Percentiles rank a stretch among this genome's conserved stretches.
These are phyloP conservation scores for Pollenia griseotomentosa DNA, from an alignment of 2,888 invertebrate genomes.

Conservation along the genomic window DNA sequence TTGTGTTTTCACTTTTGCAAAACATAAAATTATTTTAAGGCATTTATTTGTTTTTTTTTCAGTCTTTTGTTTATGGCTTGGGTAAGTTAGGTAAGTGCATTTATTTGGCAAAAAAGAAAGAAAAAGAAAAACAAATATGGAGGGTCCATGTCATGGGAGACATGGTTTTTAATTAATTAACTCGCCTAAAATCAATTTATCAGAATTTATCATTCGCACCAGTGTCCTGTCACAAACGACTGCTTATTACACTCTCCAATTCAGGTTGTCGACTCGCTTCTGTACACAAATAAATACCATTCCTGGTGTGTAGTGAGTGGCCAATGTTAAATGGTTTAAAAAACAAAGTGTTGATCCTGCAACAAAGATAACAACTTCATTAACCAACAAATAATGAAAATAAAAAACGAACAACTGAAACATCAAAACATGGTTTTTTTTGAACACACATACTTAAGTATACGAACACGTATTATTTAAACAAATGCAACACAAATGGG, in stretches of 20 bases:
- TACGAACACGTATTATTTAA: slow-evolving; percentile 41
- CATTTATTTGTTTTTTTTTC: slow-evolving; percentile 29
- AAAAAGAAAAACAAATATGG: slow-evolving; percentile 26
- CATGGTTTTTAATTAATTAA: slow-evolving; percentile 75
- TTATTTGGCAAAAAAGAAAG: slow-evolving; percentile 27
- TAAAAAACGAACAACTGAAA: slow-evolving; percentile 63
- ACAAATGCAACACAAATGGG: slow-evolving; percentile 48
- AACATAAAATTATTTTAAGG: slow-evolving; percentile 51
- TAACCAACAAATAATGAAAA: slow-evolving; percentile 72
- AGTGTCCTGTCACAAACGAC: slow-evolving; percentile 74
- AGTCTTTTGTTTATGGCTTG: slow-evolving; percentile 9
- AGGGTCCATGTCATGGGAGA: slow-evolving; percentile 63
- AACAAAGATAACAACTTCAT: slow-evolving; percentile 76
- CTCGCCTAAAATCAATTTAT: slow-evolving; percentile 74
- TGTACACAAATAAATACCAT: slow-evolving; percentile 1
- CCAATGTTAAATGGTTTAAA: slow-evolving; percentile 67
- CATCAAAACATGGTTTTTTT: slow-evolving; percentile 73
- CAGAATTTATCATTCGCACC: slow-evolving; percentile 76
- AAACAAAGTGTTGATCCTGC: slow-evolving; percentile 74
- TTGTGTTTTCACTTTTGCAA: slow-evolving; percentile 71
- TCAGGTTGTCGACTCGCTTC: slow-evolving; percentile 16
- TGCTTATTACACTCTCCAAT: slow-evolving; percentile 60
- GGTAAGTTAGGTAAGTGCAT: slow-evolving; percentile 44
- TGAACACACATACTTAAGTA: background rate
- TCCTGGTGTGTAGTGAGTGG: slow-evolving; percentile 24